phyloP scores from a whole-genome alignment of 2,888 invertebrate species.

The Xestia sexstrigata region DNA sequence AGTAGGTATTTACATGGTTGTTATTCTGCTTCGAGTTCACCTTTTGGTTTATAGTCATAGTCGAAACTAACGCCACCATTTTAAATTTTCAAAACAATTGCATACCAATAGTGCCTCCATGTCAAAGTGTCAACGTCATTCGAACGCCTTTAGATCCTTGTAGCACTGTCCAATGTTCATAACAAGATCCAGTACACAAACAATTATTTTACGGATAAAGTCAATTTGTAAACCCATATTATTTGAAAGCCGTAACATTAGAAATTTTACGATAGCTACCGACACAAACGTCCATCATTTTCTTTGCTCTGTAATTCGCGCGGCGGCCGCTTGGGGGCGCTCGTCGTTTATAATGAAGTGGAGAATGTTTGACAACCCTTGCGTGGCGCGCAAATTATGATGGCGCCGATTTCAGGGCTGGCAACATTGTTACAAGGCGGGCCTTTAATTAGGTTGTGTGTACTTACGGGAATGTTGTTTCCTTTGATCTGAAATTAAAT shows the following conservation, averaged over 20 bases:
- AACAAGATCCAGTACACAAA: neutral
- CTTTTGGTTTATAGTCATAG: neutral
- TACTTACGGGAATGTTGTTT: slow-evolving; percentile 33
- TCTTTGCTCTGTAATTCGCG: slow-evolving; percentile 68
- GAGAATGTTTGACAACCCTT: slow-evolving; percentile 79
- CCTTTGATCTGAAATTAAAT: slow-evolving; percentile 43
- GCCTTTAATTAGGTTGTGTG: slow-evolving; percentile 1
- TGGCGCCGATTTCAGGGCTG: slow-evolving; percentile 76
- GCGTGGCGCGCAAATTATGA: slow-evolving; percentile 71
- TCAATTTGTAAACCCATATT: slow-evolving; percentile 20
- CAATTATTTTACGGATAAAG: neutral
- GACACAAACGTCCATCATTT: slow-evolving; percentile 59
- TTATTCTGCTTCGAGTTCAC: neutral
- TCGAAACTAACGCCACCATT: neutral
- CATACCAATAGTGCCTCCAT: neutral
- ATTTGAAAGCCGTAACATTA: slow-evolving; percentile 27
- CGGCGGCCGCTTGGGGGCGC: slow-evolving; percentile 69
- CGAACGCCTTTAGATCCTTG: neutral
- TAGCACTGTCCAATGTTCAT: neutral
- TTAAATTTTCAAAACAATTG: neutral
- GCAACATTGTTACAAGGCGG: slow-evolving; percentile 25
- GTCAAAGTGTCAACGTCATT: neutral
- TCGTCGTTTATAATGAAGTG: slow-evolving; percentile 78
- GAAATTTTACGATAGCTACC: slow-evolving; percentile 36
- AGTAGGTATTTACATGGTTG: neutral